Percentiles rank a stretch among this genome's conserved stretches.
Evolutionary conservation across 2,888 invertebrate genomes (phyloP).

Genomic region (Amiota communis): DNA sequence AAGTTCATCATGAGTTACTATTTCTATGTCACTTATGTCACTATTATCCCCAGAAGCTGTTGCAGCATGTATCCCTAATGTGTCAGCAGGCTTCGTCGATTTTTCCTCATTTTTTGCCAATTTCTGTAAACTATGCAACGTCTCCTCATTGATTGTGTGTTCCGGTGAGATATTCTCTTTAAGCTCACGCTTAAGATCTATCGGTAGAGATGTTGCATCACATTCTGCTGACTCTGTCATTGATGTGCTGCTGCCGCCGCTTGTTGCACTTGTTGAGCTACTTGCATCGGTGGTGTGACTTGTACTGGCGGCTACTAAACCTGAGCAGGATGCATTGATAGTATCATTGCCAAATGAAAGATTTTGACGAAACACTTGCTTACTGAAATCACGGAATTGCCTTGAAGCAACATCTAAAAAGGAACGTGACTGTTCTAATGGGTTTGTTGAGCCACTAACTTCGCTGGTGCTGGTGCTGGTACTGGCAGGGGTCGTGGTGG

Average conservation of each 20-base stretch:
- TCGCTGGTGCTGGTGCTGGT: constrained; percentile 9
- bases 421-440: constrained; percentile 50
- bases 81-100: constrained; percentile 30
- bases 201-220: constrained; percentile 74
- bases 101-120: constrained; percentile 53
- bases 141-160: constrained; percentile 74
- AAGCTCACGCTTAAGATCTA: constrained; percentile 76
- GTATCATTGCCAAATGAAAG: constrained; percentile 63
- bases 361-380: constrained; percentile 72
- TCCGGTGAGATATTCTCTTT: constrained; percentile 80
- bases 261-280: constrained; percentile 22
- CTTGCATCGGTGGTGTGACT: constrained; percentile 8
- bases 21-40: constrained; percentile 56
- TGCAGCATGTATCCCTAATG: constrained; percentile 46
- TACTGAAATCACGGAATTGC: constrained; percentile 69
- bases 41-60: neutral
- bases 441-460: constrained; percentile 29
- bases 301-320: constrained; percentile 17
- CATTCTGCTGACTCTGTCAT: constrained; percentile 49
- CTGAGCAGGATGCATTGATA: constrained; percentile 14
- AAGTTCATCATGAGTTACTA: constrained; percentile 58
- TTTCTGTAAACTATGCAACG: constrained; percentile 64
- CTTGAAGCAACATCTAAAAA: constrained; percentile 70
- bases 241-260: constrained; percentile 28
- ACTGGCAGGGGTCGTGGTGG: too few species aligned